Evolutionary conservation across 2,888 invertebrate genomes (phyloP), one percentile per base, ranked within the genome.

Genomic region (Sarcophaga subvicina): DNA sequence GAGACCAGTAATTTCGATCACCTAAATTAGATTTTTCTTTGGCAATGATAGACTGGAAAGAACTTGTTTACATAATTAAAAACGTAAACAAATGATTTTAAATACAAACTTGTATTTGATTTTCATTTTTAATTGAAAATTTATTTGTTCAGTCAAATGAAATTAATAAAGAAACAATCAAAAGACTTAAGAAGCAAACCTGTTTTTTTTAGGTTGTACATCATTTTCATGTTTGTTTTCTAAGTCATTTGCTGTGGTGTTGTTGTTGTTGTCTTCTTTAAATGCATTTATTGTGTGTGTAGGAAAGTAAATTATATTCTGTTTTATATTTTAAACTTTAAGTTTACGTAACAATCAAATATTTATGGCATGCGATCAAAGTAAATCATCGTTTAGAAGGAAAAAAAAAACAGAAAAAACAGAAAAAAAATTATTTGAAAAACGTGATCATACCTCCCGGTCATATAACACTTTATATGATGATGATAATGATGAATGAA

Each of bases 361-460:
- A 80, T 83, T 86, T 71, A 87, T 81, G 81, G 75, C 86, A 84
- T 67, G 78, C 59, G 81, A 75, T 67, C 78, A 87, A 84, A 78
- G 84, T 84, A 84, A 87, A 84, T 84, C 78, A 84, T 80, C 62
- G 49, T 20, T 54, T 54, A 49, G 14, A 25, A 78, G 62, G 37
- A 37, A 37, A 79, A 54, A 45, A 60, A 25, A 72, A 67, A 47
- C 12, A 49, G 10, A 66, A 71, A 20, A 49, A 45, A 60, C n/a
- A 72, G 62, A 49, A 3, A 70, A 67, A 72, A 20, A 45, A 80
- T 78, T 84, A 75, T 84, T 76, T 82, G 4, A 49, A 70, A 87
- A 87, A 84, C 87, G 87, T 87, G 87, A 87, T 54, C 67, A 82
- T 80, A 84, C 79, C 81, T 84, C 84, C 84, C 87, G 47, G 78